A percentile compares a stretch with the other conserved stretches of the same genome.
phyloP scores from a whole-genome alignment of 2,888 invertebrate species.

The Crematogaster levior region DNA sequence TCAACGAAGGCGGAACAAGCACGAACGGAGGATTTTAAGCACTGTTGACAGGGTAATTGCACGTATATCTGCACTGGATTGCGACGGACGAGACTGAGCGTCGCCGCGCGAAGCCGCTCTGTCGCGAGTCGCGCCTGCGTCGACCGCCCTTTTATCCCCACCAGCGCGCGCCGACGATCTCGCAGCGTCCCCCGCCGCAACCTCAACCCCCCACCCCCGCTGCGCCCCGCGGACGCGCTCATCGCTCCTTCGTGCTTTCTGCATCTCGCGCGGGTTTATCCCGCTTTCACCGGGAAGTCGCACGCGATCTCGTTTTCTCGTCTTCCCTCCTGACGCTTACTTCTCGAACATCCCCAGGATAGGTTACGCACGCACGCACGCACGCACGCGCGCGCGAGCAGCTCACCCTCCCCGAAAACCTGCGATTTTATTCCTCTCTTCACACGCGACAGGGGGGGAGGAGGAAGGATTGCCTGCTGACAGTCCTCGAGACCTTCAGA shows the following conservation, averaged over 20 bases:
- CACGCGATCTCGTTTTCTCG: conserved; percentile 6
- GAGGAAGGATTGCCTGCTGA: conserved; percentile 11
- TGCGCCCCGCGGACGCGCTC: background rate
- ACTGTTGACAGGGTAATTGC: conserved; percentile 82
- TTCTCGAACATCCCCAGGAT: conserved; percentile 50
- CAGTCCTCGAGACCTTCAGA: conserved; percentile 63
- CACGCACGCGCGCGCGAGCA: conserved; percentile 9
- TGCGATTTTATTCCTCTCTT: conserved; percentile 73
- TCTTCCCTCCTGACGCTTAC: conserved; percentile 32
- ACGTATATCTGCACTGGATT: conserved; percentile 82
- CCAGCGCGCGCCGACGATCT: conserved; percentile 39
- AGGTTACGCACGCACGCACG: conserved; percentile 24
- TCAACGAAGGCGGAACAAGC: conserved; percentile 52
- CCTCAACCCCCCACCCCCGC: background rate
- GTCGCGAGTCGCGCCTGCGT: conserved; percentile 78
- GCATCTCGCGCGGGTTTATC: conserved; percentile 3
- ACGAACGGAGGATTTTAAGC: conserved; percentile 73
- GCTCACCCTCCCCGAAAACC: conserved; percentile 33
- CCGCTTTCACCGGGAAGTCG: conserved; percentile 11
- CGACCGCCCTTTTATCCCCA: conserved; percentile 71
- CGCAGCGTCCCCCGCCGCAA: conserved; percentile 5
- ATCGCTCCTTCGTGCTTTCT: conserved; percentile 14
- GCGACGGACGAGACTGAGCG: conserved; percentile 84
- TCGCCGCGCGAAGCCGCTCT: conserved; percentile 80
- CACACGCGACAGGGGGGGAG: background rate